These are phyloP conservation scores for Phodopus roborovskii DNA, from an alignment of 2,113 vertebrate genomes.

Conservation along the genomic window DNA sequence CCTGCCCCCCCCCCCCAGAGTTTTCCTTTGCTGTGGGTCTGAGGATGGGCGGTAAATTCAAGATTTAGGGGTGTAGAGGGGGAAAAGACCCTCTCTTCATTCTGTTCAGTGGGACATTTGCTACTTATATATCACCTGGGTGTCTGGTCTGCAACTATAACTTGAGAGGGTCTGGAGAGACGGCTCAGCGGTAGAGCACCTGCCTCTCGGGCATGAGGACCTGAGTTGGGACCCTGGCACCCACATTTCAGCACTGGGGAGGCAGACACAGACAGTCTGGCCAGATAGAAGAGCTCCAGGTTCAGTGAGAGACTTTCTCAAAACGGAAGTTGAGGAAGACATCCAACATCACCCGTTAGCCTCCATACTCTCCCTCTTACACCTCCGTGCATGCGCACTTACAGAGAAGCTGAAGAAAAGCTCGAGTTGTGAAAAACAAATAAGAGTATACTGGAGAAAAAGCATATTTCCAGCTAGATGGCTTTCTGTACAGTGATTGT, in stretches of 20 bases:
- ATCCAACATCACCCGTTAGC: not conserved
- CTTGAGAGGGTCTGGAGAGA: not conserved
- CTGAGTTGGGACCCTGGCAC: not conserved
- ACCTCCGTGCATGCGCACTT: not conserved
- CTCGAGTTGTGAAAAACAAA: not conserved
- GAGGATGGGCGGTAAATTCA: not conserved
- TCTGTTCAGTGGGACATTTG: not conserved
- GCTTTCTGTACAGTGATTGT: not conserved
- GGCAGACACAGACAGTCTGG: not conserved
- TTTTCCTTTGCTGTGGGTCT: slow-evolving; percentile 19
- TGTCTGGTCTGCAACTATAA: not conserved
- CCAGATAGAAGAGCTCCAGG: not conserved
- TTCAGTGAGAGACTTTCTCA: not conserved
- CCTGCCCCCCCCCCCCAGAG: not conserved
- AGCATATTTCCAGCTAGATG: not conserved
- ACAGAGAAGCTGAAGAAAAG: too few relatives aligned
- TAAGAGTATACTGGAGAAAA: not conserved
- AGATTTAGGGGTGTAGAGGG: fast-evolving
- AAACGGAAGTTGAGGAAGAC: not conserved
- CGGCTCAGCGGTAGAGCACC: not conserved
- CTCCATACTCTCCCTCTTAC: not conserved
- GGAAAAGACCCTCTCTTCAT: too few relatives aligned
- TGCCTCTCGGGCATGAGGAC: not conserved
- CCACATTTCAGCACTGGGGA: not conserved
- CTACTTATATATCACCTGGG: not conserved